Conservation (phyloP, 2,888 invertebrate species). For the Drosophila falleni region DNA sequence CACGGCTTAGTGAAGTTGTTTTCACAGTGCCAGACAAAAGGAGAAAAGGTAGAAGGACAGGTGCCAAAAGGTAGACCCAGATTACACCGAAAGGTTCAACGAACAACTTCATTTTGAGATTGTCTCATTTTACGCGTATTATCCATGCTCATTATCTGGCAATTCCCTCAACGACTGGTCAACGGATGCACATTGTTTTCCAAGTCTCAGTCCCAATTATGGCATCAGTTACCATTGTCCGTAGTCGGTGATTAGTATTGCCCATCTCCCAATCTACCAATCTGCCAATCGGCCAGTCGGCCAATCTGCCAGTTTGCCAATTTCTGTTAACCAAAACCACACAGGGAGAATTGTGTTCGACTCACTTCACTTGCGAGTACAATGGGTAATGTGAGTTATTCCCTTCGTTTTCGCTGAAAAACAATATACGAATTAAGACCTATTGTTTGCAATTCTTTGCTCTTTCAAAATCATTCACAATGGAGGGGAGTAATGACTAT, state of each 20-base stretch:
- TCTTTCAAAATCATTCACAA: conserved; percentile 8
- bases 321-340: conserved; percentile 20
- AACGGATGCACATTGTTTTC: conserved; percentile 44
- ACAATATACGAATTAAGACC: conserved; percentile 38
- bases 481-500: not conserved
- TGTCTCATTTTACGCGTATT: conserved; percentile 75
- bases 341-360: conserved; percentile 9
- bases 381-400: conserved; percentile 56
- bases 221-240: conserved; percentile 55
- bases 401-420: conserved; percentile 14
- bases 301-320: conserved; percentile 20
- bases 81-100: conserved; percentile 19
- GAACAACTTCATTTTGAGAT: conserved; percentile 66
- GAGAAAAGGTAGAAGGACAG: conserved; percentile 41
- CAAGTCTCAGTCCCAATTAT: conserved; percentile 45
- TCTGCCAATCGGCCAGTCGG: conserved; percentile 23
- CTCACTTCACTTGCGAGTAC: conserved; percentile 2
- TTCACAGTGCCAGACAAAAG: conserved; percentile 3
- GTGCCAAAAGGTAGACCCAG: conserved; percentile 44
- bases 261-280: conserved; percentile 27
- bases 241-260: conserved; percentile 34
- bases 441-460: conserved; percentile 30
- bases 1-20: conserved; percentile 27
- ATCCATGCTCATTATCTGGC: conserved; percentile 56
- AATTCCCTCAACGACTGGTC: conserved; percentile 25